phyloP scores from a whole-genome alignment of 2,113 vertebrate species.

The cattle (Bos taurus) region ARS-UCD2.0 NC_037348.1:59619001-59619500 shows the following conservation, averaged over 20 bases:
- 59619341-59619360: constrained; percentile 9
- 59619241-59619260: not conserved
- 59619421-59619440: not conserved
- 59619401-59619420: not conserved
- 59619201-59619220: fast-evolving
- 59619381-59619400: not conserved
- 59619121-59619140: not conserved
- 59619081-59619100: not conserved
- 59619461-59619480: not conserved
- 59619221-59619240: not conserved
- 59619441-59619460: not conserved
- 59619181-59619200: not conserved
- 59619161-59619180: not conserved
- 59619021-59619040: not conserved
- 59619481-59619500: not conserved
- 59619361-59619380: not conserved
- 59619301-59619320: not conserved
- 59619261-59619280: not conserved
- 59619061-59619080: not conserved
- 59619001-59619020: not conserved
- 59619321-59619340: not conserved
- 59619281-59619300: not conserved
- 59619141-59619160: not conserved
- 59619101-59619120: fast-evolving
- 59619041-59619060: not conserved